Base-by-base conservation (phyloP, 2,797 vertebrate genomes). In the Lerista edwardsae region DNA sequence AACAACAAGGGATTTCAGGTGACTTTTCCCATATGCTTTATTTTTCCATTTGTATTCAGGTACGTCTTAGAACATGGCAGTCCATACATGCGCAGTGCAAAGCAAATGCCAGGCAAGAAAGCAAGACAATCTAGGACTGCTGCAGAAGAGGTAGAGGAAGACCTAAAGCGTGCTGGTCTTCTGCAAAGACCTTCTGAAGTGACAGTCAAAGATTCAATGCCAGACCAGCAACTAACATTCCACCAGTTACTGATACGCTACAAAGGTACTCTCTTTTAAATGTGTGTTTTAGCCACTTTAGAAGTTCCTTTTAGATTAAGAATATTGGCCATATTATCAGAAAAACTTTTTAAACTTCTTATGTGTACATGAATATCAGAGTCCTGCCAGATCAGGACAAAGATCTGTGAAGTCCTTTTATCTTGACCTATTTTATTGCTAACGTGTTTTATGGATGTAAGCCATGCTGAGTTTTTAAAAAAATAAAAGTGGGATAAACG, bases 21-120 rank as follows among this genome's bases (percentile, higher is more conserved):
- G 41, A n/a, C 57, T 84, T 86, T 84, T 76, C 10, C 23, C 14
- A 10, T 0, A 0, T 1, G 3, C 44, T 34, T 83, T 34, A 80
- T 87, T 77, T 57, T 84, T 68, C 3, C 90, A 36, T 75, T 47
- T 83, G 78, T 87, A 67, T 82, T 67, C 93, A 99, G 99, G 39
- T 99, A 98, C 34, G 97, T 98, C 80, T 94, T 99, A 3, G 98
- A 98, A 88, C 97, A 97, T 21, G 97, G 97, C 84, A 99, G 98
- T 89, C 98, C 98, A 1, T 99, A 97, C 81, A 95, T 94, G 90
- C 96, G 97, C 72, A 97, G 97, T 64, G 91, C 92, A 75, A 99
- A 98, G 86, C 97, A 96, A 80, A 92, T 88, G 59, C 44, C 90
- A 21, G 86, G 93, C 79, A 94, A 91, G 68, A 94, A 88, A 27